Evolutionary conservation across 2,113 vertebrate genomes (phyloP).

Genomic region (Origma solitaria): DNA sequence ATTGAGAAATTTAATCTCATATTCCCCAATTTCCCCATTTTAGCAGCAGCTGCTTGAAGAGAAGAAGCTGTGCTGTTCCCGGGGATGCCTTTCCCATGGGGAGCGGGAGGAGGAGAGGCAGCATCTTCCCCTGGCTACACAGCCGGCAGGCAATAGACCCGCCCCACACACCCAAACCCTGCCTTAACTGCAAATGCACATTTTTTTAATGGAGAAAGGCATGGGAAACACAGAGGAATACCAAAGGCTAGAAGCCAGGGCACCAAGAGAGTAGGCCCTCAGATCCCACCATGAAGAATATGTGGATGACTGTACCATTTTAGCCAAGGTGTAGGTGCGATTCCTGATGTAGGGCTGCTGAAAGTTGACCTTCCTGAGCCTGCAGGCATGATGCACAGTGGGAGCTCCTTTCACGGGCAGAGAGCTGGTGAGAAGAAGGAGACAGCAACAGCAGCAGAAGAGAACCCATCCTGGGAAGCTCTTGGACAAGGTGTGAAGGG

Average conservation of each 20-base stretch:
- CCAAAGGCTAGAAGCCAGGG: not conserved
- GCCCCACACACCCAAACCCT: not conserved
- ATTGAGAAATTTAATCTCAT: not conserved
- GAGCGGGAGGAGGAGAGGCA: not conserved
- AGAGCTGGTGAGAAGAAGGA: constrained; percentile 33
- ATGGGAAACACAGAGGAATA: not conserved
- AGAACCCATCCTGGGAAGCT: constrained; percentile 7
- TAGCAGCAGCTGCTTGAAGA: not conserved
- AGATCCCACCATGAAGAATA: not conserved
- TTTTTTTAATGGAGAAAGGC: not conserved
- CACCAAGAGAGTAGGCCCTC: not conserved
- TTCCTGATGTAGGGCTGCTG: constrained; percentile 56
- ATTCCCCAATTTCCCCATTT: not conserved
- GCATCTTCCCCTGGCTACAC: not conserved
- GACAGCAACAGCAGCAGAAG: constrained; percentile 36
- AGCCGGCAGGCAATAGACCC: not conserved
- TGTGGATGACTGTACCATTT: constrained; percentile 31
- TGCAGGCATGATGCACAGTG: constrained; percentile 16
- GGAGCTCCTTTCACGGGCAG: not conserved
- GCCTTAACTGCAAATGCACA: not conserved
- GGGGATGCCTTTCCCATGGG: not conserved
- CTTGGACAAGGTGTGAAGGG: not conserved
- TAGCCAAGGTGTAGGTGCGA: constrained; percentile 63
- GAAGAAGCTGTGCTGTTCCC: not conserved
- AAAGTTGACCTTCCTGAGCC: constrained; percentile 38